Evolutionary conservation across 2,113 vertebrate species (phyloP), one percentile per base, ranked within the genome.

Genomic region (Malurus alboscapulatus): DNA sequence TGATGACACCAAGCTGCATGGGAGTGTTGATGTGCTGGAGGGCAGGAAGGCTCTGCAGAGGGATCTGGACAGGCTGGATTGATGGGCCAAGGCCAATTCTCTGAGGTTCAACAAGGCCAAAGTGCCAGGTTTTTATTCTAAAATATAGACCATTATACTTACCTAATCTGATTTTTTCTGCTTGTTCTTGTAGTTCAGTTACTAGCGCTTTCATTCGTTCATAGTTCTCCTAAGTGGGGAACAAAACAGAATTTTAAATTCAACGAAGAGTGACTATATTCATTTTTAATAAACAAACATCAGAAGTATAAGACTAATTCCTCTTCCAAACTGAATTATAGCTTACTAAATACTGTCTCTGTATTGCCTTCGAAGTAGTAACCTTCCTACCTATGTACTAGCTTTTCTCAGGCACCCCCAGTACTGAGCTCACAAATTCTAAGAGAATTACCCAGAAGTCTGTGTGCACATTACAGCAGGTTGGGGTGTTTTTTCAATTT

Each of bases 141-240:
- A 93, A 80, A 88, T 65, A 13, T 24, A n/a, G 61, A n/a, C 42
- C 40, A 81, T 7, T 20, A 20, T 11, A 95, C 98, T 94, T 96
- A 99, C 99, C 99, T 55, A 98, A 95, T 93, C 95, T 98, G 77
- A 99, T 98, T 92, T 97, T 98, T 92, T 98, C 98, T 30, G 98
- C 97, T 67, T 98, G 97, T 45, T 97, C 96, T 79, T 97, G 98
- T 82, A 99, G 97, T 89, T 99, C 96, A 14, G 96, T 96, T 66
- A 99, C 98, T 77, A 99, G 95, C 9, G 93, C 97, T 97, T 98
- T 97, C 99, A 99, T 99, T 89, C 98, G 98, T 54, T 99, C 98
- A 94, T 99, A 99, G 92, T 99, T 99, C 97, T 99, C 99, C 99
- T 99, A 87, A 21, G 89, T 81, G 90, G 57, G 48, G 66, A 94